Conservation (phyloP, 2,888 invertebrate species). For the Aricia artaxerxes region DNA sequence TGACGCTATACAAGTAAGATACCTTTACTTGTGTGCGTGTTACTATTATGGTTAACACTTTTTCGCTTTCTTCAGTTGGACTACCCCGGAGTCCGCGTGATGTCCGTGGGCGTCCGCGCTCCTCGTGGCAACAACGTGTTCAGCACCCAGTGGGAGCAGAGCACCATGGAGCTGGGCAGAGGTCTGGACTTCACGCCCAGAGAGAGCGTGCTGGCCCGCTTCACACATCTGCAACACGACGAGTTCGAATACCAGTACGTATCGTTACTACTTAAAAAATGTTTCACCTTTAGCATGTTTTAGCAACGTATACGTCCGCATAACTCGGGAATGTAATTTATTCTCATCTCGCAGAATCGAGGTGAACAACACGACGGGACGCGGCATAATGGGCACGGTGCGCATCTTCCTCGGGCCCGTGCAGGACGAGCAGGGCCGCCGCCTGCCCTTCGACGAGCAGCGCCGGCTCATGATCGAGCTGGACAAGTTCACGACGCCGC, state of each 20-base stretch:
- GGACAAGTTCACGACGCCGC: slow-evolving; percentile 84
- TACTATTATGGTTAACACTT: background rate
- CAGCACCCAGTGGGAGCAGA: slow-evolving; percentile 88
- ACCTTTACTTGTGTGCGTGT: background rate
- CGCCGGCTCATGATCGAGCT: slow-evolving; percentile 84
- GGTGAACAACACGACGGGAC: slow-evolving; percentile 79
- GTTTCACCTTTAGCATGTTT: background rate
- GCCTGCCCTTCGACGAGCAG: slow-evolving; percentile 81
- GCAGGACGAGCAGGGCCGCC: slow-evolving; percentile 81
- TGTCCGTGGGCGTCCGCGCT: slow-evolving; percentile 76
- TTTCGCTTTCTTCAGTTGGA: slow-evolving; percentile 70
- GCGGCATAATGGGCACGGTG: slow-evolving; percentile 80
- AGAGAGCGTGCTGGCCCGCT: slow-evolving; percentile 85
- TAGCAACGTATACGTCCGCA: background rate
- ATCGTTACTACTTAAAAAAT: background rate
- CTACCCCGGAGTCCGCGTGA: slow-evolving; percentile 81
- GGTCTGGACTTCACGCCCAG: slow-evolving; percentile 91
- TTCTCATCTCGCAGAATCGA: slow-evolving; percentile 60
- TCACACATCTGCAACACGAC: slow-evolving; percentile 87
- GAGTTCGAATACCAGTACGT: slow-evolving; percentile 80
- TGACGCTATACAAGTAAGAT: background rate
- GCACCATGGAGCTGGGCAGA: slow-evolving; percentile 86
- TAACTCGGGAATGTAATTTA: background rate
- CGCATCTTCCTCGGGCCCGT: slow-evolving; percentile 86
- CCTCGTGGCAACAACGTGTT: slow-evolving; percentile 80